phyloP scores from a whole-genome alignment of 2,797 vertebrate species.

The Percopsis omiscomaycus region DNA sequence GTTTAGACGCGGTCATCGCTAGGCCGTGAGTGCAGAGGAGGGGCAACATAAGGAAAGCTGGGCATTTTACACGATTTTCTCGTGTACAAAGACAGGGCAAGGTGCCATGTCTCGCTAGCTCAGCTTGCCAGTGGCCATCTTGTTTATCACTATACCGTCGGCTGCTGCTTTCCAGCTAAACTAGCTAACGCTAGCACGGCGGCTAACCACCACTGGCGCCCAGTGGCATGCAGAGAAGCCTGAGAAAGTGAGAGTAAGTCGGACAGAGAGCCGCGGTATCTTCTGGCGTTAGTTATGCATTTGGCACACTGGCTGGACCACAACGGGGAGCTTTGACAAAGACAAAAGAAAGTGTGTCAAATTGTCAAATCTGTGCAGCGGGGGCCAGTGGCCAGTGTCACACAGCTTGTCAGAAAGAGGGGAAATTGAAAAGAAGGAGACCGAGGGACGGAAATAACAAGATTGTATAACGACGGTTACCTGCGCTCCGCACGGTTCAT shows the following conservation, averaged over 20 bases:
- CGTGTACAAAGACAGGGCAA: constrained; percentile 68
- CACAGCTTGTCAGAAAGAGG: constrained; percentile 27
- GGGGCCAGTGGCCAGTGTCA: constrained; percentile 14
- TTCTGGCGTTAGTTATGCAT: background rate
- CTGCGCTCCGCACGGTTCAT: constrained; percentile 71
- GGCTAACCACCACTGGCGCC: constrained; percentile 4
- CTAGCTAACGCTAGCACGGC: constrained; percentile 3
- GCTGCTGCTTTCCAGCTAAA: constrained; percentile 29
- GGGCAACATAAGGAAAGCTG: background rate
- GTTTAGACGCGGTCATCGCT: too few species aligned
- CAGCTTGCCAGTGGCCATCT: constrained; percentile 80
- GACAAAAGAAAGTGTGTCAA: constrained; percentile 33
- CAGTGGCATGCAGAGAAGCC: constrained; percentile 11
- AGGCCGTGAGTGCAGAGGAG: background rate
- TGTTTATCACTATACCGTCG: constrained; percentile 61
- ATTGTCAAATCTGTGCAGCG: constrained; percentile 16
- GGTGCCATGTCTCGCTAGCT: constrained; percentile 64
- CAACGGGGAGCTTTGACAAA: constrained; percentile 33
- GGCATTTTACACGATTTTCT: background rate
- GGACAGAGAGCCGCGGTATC: constrained; percentile 21
- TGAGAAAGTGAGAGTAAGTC: constrained; percentile 63
- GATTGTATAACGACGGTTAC: constrained; percentile 49
- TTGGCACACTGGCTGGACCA: background rate
- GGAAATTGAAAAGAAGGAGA: constrained; percentile 26
- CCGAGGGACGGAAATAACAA: constrained; percentile 16